Evolutionary conservation across 2,113 vertebrate species (phyloP).

Genomic region (Petromus typicus): DNA sequence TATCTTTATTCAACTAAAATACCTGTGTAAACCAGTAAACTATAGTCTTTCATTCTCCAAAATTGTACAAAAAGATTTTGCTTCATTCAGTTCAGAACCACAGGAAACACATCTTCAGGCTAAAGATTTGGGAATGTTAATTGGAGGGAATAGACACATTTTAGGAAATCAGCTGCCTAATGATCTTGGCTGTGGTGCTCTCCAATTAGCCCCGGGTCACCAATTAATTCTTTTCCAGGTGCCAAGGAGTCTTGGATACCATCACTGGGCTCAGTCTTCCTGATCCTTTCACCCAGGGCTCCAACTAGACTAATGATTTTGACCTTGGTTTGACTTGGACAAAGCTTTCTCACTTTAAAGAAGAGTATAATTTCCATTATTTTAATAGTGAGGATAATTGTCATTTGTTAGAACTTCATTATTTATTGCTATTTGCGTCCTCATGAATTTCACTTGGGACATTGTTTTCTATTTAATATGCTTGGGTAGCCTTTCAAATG

Average conservation of each 20-base stretch:
- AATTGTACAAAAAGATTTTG: constrained; percentile 69
- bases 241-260: constrained; percentile 79
- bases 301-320: constrained; percentile 81
- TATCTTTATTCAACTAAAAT: constrained; percentile 30
- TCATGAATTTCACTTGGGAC: background rate
- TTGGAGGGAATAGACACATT: constrained; percentile 78
- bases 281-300: constrained; percentile 77
- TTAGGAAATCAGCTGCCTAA: constrained; percentile 79
- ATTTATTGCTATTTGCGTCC: background rate
- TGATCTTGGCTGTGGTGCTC: constrained; percentile 73
- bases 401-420: background rate
- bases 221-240: constrained; percentile 85
- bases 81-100: constrained; percentile 67
- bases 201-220: constrained; percentile 79
- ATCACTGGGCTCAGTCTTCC: constrained; percentile 63
- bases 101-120: constrained; percentile 60
- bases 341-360: constrained; percentile 63
- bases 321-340: constrained; percentile 73
- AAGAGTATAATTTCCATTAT: constrained; percentile 35
- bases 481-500: background rate
- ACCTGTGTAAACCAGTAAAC: constrained; percentile 5
- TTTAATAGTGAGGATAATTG: constrained; percentile 32
- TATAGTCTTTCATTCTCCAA: constrained; percentile 50
- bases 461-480: background rate
- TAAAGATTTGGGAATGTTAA: constrained; percentile 76